Evolutionary conservation across 2,113 vertebrate species (phyloP).

Genomic region (Chloropsis cyanopogon): DNA sequence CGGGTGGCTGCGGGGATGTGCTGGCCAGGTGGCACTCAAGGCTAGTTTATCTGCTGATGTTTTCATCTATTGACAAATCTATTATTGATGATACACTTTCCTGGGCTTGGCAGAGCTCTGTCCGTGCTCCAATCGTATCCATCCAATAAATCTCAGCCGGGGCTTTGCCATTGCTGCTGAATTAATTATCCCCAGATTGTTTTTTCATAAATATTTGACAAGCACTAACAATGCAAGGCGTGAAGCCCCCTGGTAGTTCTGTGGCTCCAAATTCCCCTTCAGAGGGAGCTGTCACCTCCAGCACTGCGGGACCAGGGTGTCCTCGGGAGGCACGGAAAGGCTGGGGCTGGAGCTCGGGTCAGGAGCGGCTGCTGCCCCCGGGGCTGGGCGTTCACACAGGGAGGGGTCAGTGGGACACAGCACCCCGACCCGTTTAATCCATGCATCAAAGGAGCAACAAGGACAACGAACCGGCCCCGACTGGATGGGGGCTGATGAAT

Average conservation of each 20-base stretch:
- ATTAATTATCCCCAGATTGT: constrained; percentile 58
- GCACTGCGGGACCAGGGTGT: background rate
- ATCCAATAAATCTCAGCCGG: background rate
- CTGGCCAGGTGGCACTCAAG: constrained; percentile 54
- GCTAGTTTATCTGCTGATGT: constrained; percentile 24
- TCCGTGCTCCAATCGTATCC: background rate
- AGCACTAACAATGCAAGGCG: constrained; percentile 31
- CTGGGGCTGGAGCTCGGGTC: background rate
- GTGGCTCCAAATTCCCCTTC: background rate
- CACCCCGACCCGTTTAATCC: background rate
- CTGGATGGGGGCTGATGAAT: background rate
- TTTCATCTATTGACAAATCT: constrained; percentile 46
- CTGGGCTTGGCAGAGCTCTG: constrained; percentile 26
- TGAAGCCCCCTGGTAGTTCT: constrained; percentile 27
- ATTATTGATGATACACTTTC: constrained; percentile 47
- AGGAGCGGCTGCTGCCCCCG: background rate
- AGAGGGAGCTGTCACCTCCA: background rate
- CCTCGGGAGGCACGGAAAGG: background rate
- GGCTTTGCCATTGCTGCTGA: constrained; percentile 21
- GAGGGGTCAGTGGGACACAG: background rate
- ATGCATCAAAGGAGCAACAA: background rate
- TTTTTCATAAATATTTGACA: constrained; percentile 64
- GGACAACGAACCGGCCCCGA: background rate
- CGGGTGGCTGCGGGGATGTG: background rate
- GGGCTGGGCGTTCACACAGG: background rate